Evolutionary conservation across 2,113 vertebrate genomes (phyloP).

Genomic region (Petrocephalus zakoni): DNA sequence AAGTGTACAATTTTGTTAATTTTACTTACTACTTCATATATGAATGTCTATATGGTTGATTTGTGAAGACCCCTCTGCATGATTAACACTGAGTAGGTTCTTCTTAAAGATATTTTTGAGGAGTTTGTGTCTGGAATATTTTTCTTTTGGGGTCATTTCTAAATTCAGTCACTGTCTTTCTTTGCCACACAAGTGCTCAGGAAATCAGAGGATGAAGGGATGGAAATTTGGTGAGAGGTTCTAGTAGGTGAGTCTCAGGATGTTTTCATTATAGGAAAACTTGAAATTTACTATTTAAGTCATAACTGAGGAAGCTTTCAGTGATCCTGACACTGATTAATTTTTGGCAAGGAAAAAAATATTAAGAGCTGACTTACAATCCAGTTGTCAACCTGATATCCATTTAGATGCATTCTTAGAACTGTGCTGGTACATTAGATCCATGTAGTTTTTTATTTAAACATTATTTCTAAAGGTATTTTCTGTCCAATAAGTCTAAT

Average conservation of each 20-base stretch:
- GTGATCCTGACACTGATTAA: neutral
- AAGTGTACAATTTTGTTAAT: neutral
- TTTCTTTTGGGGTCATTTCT: neutral
- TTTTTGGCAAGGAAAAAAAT: neutral
- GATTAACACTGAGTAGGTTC: neutral
- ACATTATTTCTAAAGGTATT: neutral
- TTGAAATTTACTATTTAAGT: neutral
- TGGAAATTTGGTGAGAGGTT: constrained; percentile 53
- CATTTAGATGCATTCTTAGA: neutral
- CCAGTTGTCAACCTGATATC: neutral
- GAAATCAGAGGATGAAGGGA: constrained; percentile 50
- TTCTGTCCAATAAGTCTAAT: neutral
- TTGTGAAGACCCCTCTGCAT: neutral
- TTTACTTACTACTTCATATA: neutral
- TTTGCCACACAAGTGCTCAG: constrained; percentile 16
- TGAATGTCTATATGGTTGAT: neutral
- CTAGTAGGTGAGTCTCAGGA: neutral
- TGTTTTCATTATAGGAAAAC: constrained; percentile 29
- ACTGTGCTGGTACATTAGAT: neutral
- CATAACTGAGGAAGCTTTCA: neutral
- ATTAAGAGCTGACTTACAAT: neutral
- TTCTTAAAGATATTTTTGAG: neutral
- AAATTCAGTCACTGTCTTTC: neutral
- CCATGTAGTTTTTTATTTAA: neutral
- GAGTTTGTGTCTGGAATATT: neutral